Evolutionary conservation across 1,140 invertebrate genomes (phyloP).

Genomic region (Watersipora subatra): DNA sequence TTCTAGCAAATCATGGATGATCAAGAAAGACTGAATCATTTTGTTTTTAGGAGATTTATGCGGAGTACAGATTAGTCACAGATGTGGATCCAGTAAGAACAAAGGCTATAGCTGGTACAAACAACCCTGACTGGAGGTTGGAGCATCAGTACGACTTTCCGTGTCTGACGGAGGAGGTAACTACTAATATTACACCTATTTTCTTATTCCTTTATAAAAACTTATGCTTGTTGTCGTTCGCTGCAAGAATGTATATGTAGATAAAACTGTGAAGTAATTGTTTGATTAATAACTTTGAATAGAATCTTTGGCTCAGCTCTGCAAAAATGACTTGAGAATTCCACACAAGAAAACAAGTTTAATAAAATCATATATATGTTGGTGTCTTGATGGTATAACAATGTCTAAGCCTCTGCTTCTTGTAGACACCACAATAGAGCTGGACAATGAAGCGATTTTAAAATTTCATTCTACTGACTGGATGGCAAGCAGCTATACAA

Average conservation of each 20-base stretch:
- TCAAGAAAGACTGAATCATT: background rate
- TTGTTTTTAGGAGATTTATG: slow-evolving; percentile 26
- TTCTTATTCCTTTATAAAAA: background rate
- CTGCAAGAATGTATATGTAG: background rate
- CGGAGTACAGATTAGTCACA: slow-evolving; percentile 31
- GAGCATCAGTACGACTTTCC: slow-evolving; percentile 38
- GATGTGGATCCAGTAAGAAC: slow-evolving; percentile 42
- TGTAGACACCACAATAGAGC: background rate
- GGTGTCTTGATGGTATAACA: background rate
- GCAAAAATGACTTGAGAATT: too few species aligned
- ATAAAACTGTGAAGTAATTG: background rate
- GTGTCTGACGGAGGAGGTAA: slow-evolving; percentile 42
- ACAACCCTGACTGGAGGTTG: slow-evolving; percentile 48
- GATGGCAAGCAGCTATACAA: background rate
- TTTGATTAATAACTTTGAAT: background rate
- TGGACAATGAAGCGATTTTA: too few species aligned
- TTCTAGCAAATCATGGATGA: too few species aligned
- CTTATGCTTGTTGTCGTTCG: background rate
- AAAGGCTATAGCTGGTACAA: slow-evolving; percentile 37
- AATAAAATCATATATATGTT: background rate
- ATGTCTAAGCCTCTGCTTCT: background rate
- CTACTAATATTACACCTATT: background rate
- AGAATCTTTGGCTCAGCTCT: too few species aligned
- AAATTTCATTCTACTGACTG: background rate
- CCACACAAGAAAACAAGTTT: background rate